Evolutionary conservation across 2,113 vertebrate species (phyloP).

Genomic region (Triplophysa dalaica): DNA sequence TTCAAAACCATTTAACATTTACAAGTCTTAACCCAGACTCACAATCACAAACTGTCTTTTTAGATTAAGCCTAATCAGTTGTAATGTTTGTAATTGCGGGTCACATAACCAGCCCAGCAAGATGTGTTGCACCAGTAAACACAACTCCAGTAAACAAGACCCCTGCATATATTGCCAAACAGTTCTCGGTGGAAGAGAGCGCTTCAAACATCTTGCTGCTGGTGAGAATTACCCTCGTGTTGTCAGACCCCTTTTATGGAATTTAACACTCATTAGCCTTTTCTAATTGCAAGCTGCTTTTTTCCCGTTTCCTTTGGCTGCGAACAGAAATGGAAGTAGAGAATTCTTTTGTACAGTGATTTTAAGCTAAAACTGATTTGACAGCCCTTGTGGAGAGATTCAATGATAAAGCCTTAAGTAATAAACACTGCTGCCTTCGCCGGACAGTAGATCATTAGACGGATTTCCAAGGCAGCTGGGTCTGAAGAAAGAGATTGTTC

Average conservation of each 20-base stretch:
- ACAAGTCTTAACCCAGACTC: neutral
- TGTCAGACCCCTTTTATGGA: constrained; percentile 31
- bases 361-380: constrained; percentile 4
- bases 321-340: constrained; percentile 24
- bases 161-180: constrained; percentile 40
- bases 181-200: constrained; percentile 34
- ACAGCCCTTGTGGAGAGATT: constrained; percentile 23
- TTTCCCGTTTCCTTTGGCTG: constrained; percentile 1
- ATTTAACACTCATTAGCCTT: constrained; percentile 49
- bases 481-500: neutral
- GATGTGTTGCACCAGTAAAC: constrained; percentile 5
- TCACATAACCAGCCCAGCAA: constrained; percentile 10
- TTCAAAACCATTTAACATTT: neutral
- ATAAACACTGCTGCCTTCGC: constrained; percentile 36
- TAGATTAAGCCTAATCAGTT: constrained; percentile 10
- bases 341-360: constrained; percentile 27
- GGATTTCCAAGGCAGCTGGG: neutral
- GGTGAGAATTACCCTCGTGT: constrained; percentile 20
- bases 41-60: neutral
- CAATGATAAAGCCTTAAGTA: neutral
- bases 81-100: neutral
- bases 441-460: neutral
- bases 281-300: constrained; percentile 51
- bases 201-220: constrained; percentile 40
- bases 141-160: constrained; percentile 17